Base-by-base conservation (phyloP, 1,140 invertebrate genomes). In the Tenebrio molitor region DNA sequence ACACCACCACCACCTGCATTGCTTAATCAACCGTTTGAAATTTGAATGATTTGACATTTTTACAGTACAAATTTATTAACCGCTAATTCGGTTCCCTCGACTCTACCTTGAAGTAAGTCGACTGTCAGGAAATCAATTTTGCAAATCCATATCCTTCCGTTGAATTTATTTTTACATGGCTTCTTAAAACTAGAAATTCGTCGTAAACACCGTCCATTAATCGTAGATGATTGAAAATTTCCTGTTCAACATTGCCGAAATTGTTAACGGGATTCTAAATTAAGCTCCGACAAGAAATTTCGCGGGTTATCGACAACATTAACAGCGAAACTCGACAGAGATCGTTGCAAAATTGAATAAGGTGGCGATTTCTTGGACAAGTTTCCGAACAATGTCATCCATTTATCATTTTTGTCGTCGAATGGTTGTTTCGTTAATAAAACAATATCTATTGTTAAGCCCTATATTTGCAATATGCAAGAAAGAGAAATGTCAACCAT, bases 401-500 rank as follows among this genome's bases (percentile, higher is more conserved):
- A 39, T 39, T 39, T 12, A 39, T 39, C 15, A 46, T 58, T 58
- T 33, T 58, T 58, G n/a, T 58, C 21, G 2, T 33, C 14, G 23
- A 50, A 29, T 29, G 25, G 8, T 29, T 39, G 36, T 58, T 58
- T 29, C 8, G 25, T 29, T 29, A 29, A 29, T 58, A 58, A 58
- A 58, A 58, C 50, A 58, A 58, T 58, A 58, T 58, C 50, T 34
- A 58, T 58, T 58, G 50, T 58, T 58, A 29, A 58, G 23, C 50
- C 50, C 50, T 58, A 58, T 29, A 58, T 58, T 29, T 29, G 50
- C 50, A 58, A 58, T 29, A 58, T 25, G 50, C 44, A 39, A 39
- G 50, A 58, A 58, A 58, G 50, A 70, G 69, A 70, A 70, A 70
- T 70, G 53, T 70, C 69, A 65, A 65, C 34, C 39, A 71, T 71